Evolutionary conservation across 2,113 vertebrate species (phyloP), one percentile per base, ranked within the genome.

Genomic region (Pipra filicauda): DNA sequence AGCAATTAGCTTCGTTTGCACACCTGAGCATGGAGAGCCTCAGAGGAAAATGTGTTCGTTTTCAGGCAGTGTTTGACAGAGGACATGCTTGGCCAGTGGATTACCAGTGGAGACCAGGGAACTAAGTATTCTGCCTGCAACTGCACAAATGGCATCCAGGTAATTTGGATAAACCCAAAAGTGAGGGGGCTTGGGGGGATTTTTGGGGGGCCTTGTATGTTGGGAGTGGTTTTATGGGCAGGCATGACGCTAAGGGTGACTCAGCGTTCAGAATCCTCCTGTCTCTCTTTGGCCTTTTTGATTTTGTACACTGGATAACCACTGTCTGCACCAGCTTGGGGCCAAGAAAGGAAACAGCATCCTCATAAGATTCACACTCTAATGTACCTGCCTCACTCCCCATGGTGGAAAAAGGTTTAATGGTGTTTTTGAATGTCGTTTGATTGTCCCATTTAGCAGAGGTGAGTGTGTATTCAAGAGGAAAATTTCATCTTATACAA

Each of bases 11-110:
- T 65, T 78, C 4, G 0, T 83, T 80, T 85, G 89, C 85, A 74
- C 59, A 54, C 84, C 88, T 93, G 62, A 73, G n/a, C 78, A 33
- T 5, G 51, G 89, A 71, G 71, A 89, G 78, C 59, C 87, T 95
- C 91, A 97, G 37, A 92, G 82, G 90, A 82, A 80, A 88, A 85
- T 75, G 65, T 96, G 94, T 93, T 96, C 71, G 8, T 81, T 97
- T 98, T 55, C 97, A 99, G 99, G 91, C 77, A 93, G 61, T 99
- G 99, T 97, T 97, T 93, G 52, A 96, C 88, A 5, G 97, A 93
- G 93, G 91, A 75, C 23, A 84, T 84, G 77, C 95, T 97, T 58
- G 94, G 91, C 70, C 94, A 75, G 35, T 99, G 99, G 99, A 95
- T 87, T n/a, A 94, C 96, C 73, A 97, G 71, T 75, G 98, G 98